Conservation (phyloP, 2,113 vertebrate species). For the Gracilinanus agilis region DNA sequence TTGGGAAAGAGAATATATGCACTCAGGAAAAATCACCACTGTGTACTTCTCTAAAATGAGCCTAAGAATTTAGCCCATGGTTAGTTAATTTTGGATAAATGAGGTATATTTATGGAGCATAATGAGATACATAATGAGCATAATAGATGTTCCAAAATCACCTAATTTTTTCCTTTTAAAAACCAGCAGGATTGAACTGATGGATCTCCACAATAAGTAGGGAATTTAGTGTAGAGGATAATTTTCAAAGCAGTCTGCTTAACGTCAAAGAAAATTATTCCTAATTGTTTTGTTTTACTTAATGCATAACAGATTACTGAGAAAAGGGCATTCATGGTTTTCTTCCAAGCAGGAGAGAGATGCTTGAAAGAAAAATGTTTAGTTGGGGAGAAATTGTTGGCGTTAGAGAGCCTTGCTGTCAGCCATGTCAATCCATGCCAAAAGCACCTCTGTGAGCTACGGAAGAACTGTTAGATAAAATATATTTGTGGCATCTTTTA, state of each 20-base stretch:
- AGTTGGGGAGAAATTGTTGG: constrained; percentile 77
- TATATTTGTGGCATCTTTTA: constrained; percentile 59
- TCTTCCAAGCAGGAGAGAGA: constrained; percentile 74
- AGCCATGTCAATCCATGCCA: constrained; percentile 72
- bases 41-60: background rate
- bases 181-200: constrained; percentile 1
- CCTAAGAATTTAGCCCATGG: background rate
- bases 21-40: background rate
- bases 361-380: constrained; percentile 75
- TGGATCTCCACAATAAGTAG: constrained; percentile 2
- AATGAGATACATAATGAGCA: background rate
- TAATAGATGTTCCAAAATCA: constrained; percentile 43
- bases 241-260: constrained; percentile 1
- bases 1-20: background rate
- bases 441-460: constrained; percentile 50
- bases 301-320: constrained; percentile 48
- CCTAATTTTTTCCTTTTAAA: constrained; percentile 43
- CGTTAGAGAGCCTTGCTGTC: constrained; percentile 67
- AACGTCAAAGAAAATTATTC: constrained; percentile 57
- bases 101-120: constrained; percentile 57
- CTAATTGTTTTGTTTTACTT: constrained; percentile 45
- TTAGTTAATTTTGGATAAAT: constrained; percentile 47
- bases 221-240: constrained; percentile 53
- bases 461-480: constrained; percentile 66
- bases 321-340: constrained; percentile 55